Conservation (phyloP, 2,888 invertebrate genomes). For the Tetrapedia diversipes region DNA sequence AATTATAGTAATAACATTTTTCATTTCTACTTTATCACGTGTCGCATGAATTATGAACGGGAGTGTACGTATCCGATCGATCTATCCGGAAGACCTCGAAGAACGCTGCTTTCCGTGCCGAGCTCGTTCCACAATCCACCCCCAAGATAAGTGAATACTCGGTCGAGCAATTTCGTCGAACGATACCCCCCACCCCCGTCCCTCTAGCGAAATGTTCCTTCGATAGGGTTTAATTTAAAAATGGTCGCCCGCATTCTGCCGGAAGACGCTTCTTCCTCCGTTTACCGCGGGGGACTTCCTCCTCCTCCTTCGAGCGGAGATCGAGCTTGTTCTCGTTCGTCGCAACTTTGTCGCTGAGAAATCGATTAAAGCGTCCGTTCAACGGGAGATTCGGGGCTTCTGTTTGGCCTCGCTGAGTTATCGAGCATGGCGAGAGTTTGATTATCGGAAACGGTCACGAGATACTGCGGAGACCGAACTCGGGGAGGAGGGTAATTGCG, state of each 20-base stretch:
- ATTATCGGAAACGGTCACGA: neutral
- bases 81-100: constrained; percentile 18
- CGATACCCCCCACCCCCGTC: too few species aligned
- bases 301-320: too few species aligned
- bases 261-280: neutral
- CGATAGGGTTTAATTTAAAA: constrained; percentile 40
- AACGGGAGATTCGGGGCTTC: neutral
- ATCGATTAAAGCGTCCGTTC: neutral
- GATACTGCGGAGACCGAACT: neutral
- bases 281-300: too few species aligned
- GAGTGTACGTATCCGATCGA: constrained; percentile 43
- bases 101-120: neutral
- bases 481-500: neutral
- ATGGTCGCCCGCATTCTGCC: constrained; percentile 11
- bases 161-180: constrained; percentile 37
- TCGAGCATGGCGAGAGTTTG: neutral
- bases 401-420: neutral
- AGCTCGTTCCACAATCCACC: constrained; percentile 3
- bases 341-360: neutral
- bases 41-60: too few species aligned
- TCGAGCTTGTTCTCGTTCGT: neutral
- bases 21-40: too few species aligned
- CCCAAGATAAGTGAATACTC: constrained; percentile 45
- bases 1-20: too few species aligned
- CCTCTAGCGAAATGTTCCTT: constrained; percentile 10